Base-by-base conservation (phyloP, 2,113 vertebrate species). In the Trematomus loennbergii region DNA sequence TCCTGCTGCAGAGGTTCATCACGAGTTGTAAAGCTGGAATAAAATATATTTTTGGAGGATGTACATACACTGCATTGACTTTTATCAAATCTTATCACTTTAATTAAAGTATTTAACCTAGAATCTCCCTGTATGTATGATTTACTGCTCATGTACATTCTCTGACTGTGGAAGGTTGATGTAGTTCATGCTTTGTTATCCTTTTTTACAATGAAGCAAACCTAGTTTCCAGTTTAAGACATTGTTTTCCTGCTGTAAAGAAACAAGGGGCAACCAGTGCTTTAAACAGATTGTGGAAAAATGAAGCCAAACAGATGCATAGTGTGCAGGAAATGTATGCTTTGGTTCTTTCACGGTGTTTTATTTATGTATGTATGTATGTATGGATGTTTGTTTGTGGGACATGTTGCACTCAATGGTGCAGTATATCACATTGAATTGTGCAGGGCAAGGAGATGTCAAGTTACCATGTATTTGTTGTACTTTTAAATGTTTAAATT, bases 221-320 rank as follows among this genome's bases (percentile, higher is more conserved):
- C 3, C 7, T 43, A 59, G 33, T 52, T 78, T 49, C 49, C 15
- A 49, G 61, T 10, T 58, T 13, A 50, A 16, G 57, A 63, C 12
- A 22, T 40, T 49, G 10, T 58, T 62, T 67, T 53, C 15, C 7
- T 6, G 7, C 12, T 20, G 62, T 29, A 43, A 50, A n/a, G 9
- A 29, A 70, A 3, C 12, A 22, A 29, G 50, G n/a, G 10, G 53
- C 63, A 5, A 4, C 4, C 22, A 16, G 53, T 54, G 43, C 71
- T 79, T 59, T 49, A 43, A n/a, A 62, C 53, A 48, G 33, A 66
- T 17, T 25, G 49, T 58, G 59, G 61, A 68, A 15, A 9, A 58
- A 80, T 69, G 45, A 85, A 78, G 76, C 86, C 90, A 91, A 86
- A 70, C 17, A 0, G 72, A 60, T 78, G 63, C 17, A 22, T 22